A percentile compares a stretch with the other conserved stretches of the same genome.
Evolutionary conservation across 2,797 vertebrate species (phyloP).

Genomic region (Emys orbicularis): DNA sequence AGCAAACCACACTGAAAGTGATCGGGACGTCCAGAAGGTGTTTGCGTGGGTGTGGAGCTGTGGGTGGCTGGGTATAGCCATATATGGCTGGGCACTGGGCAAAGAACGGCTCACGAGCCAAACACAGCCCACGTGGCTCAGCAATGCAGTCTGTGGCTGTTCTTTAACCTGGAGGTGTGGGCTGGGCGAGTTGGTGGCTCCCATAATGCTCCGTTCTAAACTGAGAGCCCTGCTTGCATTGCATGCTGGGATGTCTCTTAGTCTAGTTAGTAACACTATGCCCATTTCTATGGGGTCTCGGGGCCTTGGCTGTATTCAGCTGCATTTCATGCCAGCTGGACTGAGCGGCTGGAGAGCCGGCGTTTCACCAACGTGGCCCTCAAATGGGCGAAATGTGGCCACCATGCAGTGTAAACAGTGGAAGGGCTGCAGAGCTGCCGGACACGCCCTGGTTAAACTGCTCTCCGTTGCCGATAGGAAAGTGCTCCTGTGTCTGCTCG

Average conservation of each 20-base stretch:
- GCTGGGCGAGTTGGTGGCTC: neutral
- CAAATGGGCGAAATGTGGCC: neutral
- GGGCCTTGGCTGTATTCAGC: neutral
- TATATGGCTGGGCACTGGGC: neutral
- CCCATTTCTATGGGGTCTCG: neutral
- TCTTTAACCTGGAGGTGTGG: neutral
- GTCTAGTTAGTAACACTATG: neutral
- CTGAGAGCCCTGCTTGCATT: neutral
- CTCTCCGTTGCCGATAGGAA: neutral
- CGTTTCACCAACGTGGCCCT: neutral
- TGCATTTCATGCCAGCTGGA: neutral
- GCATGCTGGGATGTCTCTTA: neutral
- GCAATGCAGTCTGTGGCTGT: neutral
- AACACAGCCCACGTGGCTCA: neutral
- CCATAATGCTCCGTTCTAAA: neutral
- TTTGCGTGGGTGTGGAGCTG: neutral
- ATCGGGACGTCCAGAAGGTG: neutral
- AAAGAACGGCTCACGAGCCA: rapidly evolving
- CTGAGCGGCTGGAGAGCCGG: neutral
- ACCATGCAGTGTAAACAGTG: neutral
- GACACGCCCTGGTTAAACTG: no score
- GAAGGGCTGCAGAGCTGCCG: no score
- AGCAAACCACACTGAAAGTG: neutral
- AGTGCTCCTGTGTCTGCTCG: neutral
- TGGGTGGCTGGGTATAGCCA: neutral